Evolutionary conservation across 2,113 vertebrate genomes (phyloP).

Genomic region (Penelope pileata): DNA sequence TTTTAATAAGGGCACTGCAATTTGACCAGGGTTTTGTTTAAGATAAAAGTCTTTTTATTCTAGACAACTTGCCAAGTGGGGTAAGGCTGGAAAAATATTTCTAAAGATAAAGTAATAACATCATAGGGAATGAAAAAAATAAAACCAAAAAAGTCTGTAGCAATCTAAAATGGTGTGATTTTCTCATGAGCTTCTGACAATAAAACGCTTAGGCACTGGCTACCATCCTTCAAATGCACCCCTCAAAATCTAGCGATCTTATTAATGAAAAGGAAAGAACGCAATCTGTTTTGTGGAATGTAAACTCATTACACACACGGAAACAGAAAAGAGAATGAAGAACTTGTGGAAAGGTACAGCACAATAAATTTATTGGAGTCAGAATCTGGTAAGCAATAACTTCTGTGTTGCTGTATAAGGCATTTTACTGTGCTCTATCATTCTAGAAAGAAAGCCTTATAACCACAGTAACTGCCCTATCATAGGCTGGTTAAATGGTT

Average conservation of each 20-base stretch:
- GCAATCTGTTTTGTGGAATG: background rate
- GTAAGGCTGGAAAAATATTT: background rate
- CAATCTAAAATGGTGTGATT: background rate
- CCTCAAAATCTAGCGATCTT: background rate
- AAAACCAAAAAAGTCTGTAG: background rate
- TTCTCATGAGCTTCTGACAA: background rate
- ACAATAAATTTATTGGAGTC: background rate
- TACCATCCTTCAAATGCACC: background rate
- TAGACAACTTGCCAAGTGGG: background rate
- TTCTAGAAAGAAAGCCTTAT: slow-evolving; percentile 52
- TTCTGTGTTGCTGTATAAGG: slow-evolving; percentile 41
- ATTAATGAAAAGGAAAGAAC: background rate
- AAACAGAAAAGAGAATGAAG: background rate
- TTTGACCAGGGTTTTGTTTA: background rate
- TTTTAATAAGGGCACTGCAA: background rate
- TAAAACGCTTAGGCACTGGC: background rate
- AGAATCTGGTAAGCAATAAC: slow-evolving; percentile 48
- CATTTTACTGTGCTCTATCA: slow-evolving; percentile 36
- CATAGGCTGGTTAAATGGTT: slow-evolving; percentile 63
- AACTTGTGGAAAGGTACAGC: background rate
- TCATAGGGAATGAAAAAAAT: background rate
- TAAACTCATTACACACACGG: background rate
- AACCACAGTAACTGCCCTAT: slow-evolving; percentile 42
- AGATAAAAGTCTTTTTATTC: background rate
- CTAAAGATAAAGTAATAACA: background rate